A percentile compares a stretch with the other conserved stretches of the same genome.
These are phyloP conservation scores for Rhinophrynus dorsalis DNA, from an alignment of 2,797 vertebrate species.

Conservation along the genomic window DNA sequence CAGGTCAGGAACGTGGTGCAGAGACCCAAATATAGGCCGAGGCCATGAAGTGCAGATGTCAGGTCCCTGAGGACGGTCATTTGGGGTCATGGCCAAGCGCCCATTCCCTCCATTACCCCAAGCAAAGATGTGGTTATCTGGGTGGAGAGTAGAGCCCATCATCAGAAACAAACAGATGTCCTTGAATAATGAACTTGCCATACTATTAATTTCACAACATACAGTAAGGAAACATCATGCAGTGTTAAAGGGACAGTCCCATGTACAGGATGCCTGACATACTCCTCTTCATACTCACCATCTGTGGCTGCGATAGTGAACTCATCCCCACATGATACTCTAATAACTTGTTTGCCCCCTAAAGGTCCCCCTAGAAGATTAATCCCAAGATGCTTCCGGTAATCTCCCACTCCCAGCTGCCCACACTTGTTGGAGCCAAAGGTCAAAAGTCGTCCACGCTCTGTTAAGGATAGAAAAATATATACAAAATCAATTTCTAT, in stretches of 20 bases:
- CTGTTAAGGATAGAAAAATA: slow-evolving; percentile 66
- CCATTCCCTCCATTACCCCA: slow-evolving; percentile 98
- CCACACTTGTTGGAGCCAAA: slow-evolving; percentile 97
- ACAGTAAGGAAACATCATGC: too few relatives aligned
- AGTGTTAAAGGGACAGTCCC: too few relatives aligned
- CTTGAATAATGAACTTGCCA: too few relatives aligned
- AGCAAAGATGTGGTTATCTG: slow-evolving; percentile 98
- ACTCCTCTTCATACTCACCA: slow-evolving; percentile 76
- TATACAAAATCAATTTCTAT: too few relatives aligned
- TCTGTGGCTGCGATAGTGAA: slow-evolving; percentile 95
- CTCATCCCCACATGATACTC: slow-evolving; percentile 94
- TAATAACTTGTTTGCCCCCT: slow-evolving; percentile 89
- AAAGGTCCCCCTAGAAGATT: slow-evolving; percentile 89
- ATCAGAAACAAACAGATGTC: too few relatives aligned
- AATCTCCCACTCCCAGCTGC: slow-evolving; percentile 94
- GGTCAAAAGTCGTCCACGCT: slow-evolving; percentile 88
- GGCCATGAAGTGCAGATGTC: slow-evolving; percentile 97
- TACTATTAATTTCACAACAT: too few relatives aligned
- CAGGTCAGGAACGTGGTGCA: slow-evolving; percentile 93
- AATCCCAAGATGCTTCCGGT: slow-evolving; percentile 90
- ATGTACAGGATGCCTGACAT: too few relatives aligned
- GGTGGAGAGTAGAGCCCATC: background rate
- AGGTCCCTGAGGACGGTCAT: slow-evolving; percentile 87
- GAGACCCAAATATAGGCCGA: slow-evolving; percentile 93
- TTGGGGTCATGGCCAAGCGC: slow-evolving; percentile 91